These are phyloP conservation scores for Leptobrachium leishanense DNA, from an alignment of 2,113 vertebrate species.

Conservation along the genomic window DNA sequence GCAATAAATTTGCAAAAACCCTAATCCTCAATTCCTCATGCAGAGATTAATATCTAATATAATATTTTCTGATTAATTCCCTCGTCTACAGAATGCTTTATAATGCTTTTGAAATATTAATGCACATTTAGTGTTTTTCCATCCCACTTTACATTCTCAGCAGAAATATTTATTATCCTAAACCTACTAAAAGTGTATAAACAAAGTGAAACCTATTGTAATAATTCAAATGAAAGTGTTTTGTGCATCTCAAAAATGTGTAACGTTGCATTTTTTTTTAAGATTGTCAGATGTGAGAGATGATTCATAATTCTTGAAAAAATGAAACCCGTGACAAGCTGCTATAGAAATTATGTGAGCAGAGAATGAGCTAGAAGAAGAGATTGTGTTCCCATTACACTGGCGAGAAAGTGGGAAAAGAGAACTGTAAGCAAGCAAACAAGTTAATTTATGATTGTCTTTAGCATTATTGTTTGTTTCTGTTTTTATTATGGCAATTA, in stretches of 20 bases:
- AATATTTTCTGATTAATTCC: slow-evolving; percentile 49
- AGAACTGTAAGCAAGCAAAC: slow-evolving; percentile 1
- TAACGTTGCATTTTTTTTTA: slow-evolving; percentile 17
- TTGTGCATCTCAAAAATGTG: slow-evolving; percentile 1
- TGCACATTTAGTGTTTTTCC: slow-evolving; percentile 39
- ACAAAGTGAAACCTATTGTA: slow-evolving; percentile 5
- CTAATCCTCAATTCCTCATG: slow-evolving; percentile 41
- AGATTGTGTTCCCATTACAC: slow-evolving; percentile 2
- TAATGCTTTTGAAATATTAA: slow-evolving; percentile 50
- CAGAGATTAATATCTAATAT: slow-evolving; percentile 49
- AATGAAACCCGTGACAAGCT: background rate
- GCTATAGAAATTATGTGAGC: slow-evolving; percentile 13
- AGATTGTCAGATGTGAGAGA: slow-evolving; percentile 4
- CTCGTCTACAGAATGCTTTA: slow-evolving; percentile 43
- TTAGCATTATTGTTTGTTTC: background rate
- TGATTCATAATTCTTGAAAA: background rate
- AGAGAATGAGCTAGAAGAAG: background rate
- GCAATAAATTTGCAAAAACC: slow-evolving; percentile 43
- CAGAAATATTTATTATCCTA: slow-evolving; percentile 45
- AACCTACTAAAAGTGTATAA: slow-evolving; percentile 29
- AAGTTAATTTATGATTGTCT: background rate
- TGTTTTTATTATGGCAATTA: slow-evolving; percentile 19
- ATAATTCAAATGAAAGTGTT: slow-evolving; percentile 10
- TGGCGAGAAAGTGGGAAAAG: background rate
- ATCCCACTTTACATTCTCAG: slow-evolving; percentile 7